These are phyloP conservation scores for Calliphora vicina DNA, from an alignment of 1,140 invertebrate species.

Conservation along the genomic window DNA sequence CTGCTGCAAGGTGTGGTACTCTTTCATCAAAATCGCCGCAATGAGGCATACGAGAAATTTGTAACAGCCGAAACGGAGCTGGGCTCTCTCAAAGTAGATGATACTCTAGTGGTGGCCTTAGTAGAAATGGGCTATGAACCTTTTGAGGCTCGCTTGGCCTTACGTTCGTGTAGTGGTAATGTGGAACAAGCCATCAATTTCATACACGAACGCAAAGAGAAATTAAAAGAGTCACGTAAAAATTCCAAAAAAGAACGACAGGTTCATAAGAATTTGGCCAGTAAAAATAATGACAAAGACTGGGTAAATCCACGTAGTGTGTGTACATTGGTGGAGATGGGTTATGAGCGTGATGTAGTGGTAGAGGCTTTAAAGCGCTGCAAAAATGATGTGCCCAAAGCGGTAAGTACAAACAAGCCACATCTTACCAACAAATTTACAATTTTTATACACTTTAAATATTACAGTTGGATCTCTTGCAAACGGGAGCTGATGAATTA, in stretches of 20 bases:
- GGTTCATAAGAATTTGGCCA: slow-evolving; percentile 52
- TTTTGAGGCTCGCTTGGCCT: slow-evolving; percentile 71
- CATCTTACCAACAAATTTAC: too few species aligned
- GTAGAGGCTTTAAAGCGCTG: slow-evolving; percentile 68
- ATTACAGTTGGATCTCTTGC: slow-evolving; percentile 53
- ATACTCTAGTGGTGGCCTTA: slow-evolving; percentile 65
- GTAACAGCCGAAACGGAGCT: slow-evolving; percentile 70
- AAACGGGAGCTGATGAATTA: slow-evolving; percentile 43
- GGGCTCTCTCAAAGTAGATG: slow-evolving; percentile 70
- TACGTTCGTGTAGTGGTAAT: slow-evolving; percentile 71
- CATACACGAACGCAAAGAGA: slow-evolving; percentile 68
- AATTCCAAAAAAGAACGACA: slow-evolving; percentile 66
- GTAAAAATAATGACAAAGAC: slow-evolving; percentile 47
- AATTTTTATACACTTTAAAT: background rate
- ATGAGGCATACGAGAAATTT: slow-evolving; percentile 69
- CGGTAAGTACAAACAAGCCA: slow-evolving; percentile 68
- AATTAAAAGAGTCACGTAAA: slow-evolving; percentile 65
- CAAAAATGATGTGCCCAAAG: slow-evolving; percentile 73
- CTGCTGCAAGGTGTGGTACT: slow-evolving; percentile 79
- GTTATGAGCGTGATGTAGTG: slow-evolving; percentile 68
- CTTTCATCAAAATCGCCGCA: slow-evolving; percentile 75
- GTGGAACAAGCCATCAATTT: slow-evolving; percentile 70
- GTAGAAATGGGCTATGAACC: slow-evolving; percentile 71
- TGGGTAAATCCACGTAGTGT: slow-evolving; percentile 63
- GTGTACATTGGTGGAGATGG: slow-evolving; percentile 72